These are phyloP conservation scores for Pelecanoides urinatrix DNA, from an alignment of 2,113 vertebrate genomes.

Conservation along the genomic window DNA sequence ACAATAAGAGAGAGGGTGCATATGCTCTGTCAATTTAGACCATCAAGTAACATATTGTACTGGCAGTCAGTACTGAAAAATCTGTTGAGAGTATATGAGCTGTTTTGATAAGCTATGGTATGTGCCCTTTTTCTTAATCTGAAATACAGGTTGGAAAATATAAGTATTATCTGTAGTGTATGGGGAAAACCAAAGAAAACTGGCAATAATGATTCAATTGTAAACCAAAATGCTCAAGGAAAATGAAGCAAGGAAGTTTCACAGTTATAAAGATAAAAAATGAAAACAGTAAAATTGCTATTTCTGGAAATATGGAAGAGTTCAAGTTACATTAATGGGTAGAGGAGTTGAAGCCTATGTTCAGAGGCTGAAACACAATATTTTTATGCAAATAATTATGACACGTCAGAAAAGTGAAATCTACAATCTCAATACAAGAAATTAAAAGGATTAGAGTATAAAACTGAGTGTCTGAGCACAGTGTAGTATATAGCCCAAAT, in stretches of 20 bases:
- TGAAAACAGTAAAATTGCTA: neutral
- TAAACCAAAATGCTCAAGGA: neutral
- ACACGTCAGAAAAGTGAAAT: neutral
- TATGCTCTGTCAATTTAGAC: neutral
- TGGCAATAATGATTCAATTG: fast-evolving
- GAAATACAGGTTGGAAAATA: neutral
- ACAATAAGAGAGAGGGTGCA: neutral
- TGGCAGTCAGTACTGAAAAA: neutral
- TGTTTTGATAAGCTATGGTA: neutral
- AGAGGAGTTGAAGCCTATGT: neutral
- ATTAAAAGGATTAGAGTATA: neutral
- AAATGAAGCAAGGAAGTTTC: neutral
- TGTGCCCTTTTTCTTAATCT: neutral
- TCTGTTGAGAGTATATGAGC: neutral
- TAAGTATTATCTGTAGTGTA: neutral
- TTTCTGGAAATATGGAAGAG: neutral
- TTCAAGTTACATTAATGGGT: neutral
- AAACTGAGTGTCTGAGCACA: neutral
- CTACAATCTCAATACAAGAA: neutral
- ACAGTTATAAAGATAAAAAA: neutral
- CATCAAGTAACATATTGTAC: neutral
- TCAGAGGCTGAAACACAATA: neutral
- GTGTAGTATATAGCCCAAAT: neutral
- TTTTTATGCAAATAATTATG: neutral
- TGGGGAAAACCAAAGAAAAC: neutral